Percentiles rank a stretch among this genome's conserved stretches.
Evolutionary conservation across 2,888 invertebrate species (phyloP).

Genomic region (Lutraria lutraria): DNA sequence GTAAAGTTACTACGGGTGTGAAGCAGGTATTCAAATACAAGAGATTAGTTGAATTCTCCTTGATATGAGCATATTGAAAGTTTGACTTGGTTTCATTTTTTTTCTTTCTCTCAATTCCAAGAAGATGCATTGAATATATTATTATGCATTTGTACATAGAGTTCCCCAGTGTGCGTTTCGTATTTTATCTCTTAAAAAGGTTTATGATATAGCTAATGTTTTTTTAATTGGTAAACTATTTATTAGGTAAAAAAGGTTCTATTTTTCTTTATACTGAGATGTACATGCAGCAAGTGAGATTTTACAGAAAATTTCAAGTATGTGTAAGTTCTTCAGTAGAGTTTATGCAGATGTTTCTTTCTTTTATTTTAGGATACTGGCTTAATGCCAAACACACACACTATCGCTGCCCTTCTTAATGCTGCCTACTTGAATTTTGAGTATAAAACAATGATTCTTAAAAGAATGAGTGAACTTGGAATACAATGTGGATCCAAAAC

Average conservation of each 20-base stretch:
- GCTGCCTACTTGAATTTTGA: conserved; percentile 89
- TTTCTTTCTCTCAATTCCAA: background rate
- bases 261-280: background rate
- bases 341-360: background rate
- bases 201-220: too few relatives aligned
- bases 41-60: background rate
- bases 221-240: too few relatives aligned
- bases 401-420: conserved; percentile 91
- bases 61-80: background rate
- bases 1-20: background rate
- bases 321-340: background rate
- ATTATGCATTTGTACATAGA: background rate
- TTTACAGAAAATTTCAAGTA: background rate
- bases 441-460: conserved; percentile 91
- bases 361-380: conserved; percentile 87
- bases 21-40: background rate
- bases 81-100: background rate
- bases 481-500: conserved; percentile 90
- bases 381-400: conserved; percentile 90
- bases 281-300: background rate
- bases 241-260: too few relatives aligned
- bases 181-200: too few relatives aligned
- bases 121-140: background rate
- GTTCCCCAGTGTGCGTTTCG: too few relatives aligned
- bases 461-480: conserved; percentile 89